Conservation (phyloP, 2,113 vertebrate species). For the Anas platyrhynchos region DNA sequence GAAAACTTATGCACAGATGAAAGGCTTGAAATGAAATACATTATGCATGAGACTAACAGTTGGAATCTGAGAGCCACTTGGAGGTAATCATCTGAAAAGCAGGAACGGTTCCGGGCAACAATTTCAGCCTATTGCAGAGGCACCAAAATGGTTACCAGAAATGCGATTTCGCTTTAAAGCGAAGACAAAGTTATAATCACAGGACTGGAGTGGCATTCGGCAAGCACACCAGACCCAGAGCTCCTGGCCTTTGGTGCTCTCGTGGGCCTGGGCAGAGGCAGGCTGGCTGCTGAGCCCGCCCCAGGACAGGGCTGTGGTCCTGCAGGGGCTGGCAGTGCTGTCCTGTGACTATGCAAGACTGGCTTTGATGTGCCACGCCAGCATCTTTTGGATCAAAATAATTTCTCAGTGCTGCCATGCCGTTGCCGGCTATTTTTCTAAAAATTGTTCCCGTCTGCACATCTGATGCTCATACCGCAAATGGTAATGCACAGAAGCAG, state of each 20-base stretch:
- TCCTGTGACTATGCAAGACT: background rate
- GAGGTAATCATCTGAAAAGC: slow-evolving; percentile 58
- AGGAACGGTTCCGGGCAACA: slow-evolving; percentile 15
- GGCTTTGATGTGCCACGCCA: slow-evolving; percentile 4
- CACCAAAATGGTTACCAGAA: background rate
- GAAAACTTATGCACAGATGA: slow-evolving; percentile 57
- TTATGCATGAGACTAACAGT: slow-evolving; percentile 72
- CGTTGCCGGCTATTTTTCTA: slow-evolving; percentile 47
- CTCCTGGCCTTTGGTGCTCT: background rate
- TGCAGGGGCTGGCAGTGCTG: background rate
- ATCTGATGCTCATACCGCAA: slow-evolving; percentile 76
- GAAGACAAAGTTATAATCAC: background rate
- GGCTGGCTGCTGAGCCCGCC: background rate
- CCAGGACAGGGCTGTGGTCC: background rate
- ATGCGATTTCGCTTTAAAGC: background rate
- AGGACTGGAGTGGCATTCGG: background rate
- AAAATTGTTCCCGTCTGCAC: slow-evolving; percentile 58
- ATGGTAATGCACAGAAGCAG: slow-evolving; percentile 22
- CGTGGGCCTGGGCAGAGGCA: background rate
- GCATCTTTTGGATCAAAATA: background rate
- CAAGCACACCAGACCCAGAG: background rate
- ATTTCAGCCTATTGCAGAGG: background rate
- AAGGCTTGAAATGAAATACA: slow-evolving; percentile 70
- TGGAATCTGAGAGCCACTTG: slow-evolving; percentile 66
- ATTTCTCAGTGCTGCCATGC: slow-evolving; percentile 11